Evolutionary conservation across 2,797 vertebrate genomes (phyloP).

Genomic region (Sebastes minor): DNA sequence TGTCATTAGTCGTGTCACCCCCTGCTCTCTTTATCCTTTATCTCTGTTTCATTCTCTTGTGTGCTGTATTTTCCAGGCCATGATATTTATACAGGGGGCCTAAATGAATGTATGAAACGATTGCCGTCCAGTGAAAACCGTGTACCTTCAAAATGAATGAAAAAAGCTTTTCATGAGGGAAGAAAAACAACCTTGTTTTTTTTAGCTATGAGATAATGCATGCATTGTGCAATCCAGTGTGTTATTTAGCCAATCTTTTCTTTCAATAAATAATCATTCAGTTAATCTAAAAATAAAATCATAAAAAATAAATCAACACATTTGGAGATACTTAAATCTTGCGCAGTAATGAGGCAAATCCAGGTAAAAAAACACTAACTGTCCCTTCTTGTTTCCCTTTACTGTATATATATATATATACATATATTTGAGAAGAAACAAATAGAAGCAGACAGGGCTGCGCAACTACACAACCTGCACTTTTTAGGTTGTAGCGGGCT

Average conservation of each 20-base stretch:
- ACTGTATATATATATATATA: no score
- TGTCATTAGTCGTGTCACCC: conserved; percentile 26
- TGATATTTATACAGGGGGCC: background rate
- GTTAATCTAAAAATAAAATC: background rate
- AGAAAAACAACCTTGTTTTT: background rate
- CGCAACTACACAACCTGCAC: rapidly evolving
- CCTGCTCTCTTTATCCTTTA: background rate
- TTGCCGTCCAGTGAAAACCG: background rate
- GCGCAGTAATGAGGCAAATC: background rate
- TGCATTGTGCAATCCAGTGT: background rate
- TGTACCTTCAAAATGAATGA: background rate
- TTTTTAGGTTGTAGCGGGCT: no score
- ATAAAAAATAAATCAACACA: background rate
- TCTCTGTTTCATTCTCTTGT: background rate
- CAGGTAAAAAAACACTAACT: background rate
- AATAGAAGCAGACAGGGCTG: background rate
- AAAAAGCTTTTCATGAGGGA: background rate
- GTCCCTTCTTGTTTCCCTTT: background rate
- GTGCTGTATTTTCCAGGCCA: background rate
- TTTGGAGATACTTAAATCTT: background rate
- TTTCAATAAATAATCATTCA: background rate
- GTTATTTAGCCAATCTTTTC: background rate
- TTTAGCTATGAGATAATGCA: no score
- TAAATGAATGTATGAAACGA: background rate
- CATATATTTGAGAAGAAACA: background rate